Evolutionary conservation across 2,113 vertebrate species (phyloP).

Genomic region (Sisor rabdophorus): DNA sequence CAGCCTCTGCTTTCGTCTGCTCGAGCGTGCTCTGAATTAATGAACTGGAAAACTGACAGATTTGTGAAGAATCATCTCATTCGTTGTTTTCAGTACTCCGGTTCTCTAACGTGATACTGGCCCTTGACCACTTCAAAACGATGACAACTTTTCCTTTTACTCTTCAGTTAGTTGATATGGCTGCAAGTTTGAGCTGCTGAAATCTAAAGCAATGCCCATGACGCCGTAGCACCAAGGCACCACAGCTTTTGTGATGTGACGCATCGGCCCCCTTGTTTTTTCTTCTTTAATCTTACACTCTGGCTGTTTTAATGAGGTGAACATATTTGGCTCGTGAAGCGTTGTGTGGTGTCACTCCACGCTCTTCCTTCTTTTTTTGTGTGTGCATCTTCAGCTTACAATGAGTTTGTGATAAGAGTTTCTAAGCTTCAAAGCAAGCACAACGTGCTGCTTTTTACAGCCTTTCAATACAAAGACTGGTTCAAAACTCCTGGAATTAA

Average conservation of each 20-base stretch:
- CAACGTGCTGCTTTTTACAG: slow-evolving; percentile 76
- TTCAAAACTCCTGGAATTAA: slow-evolving; percentile 39
- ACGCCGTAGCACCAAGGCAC: slow-evolving; percentile 44
- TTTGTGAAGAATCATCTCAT: slow-evolving; percentile 29
- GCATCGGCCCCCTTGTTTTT: slow-evolving; percentile 50
- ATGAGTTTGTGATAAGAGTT: slow-evolving; percentile 84
- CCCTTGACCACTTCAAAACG: slow-evolving; percentile 32
- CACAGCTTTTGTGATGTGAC: slow-evolving; percentile 76
- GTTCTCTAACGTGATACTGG: slow-evolving; percentile 44
- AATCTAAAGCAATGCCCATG: slow-evolving; percentile 43
- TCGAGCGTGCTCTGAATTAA: slow-evolving; percentile 39
- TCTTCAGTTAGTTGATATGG: slow-evolving; percentile 18
- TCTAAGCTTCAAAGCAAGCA: slow-evolving; percentile 72
- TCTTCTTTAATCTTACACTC: slow-evolving; percentile 60
- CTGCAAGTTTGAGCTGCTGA: slow-evolving; percentile 38
- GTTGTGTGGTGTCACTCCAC: slow-evolving; percentile 56
- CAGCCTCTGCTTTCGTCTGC: slow-evolving; percentile 15
- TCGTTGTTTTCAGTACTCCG: slow-evolving; percentile 21
- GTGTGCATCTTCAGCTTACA: slow-evolving; percentile 73
- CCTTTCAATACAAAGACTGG: slow-evolving; percentile 61
- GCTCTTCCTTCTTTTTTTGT: slow-evolving; percentile 64
- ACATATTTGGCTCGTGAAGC: slow-evolving; percentile 67
- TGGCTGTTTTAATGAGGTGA: slow-evolving; percentile 95
- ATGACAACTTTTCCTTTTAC: slow-evolving; percentile 36
- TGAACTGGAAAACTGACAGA: slow-evolving; percentile 42